phyloP scores from a whole-genome alignment of 2,113 vertebrate genomes.

The Acanthisitta chloris region DNA sequence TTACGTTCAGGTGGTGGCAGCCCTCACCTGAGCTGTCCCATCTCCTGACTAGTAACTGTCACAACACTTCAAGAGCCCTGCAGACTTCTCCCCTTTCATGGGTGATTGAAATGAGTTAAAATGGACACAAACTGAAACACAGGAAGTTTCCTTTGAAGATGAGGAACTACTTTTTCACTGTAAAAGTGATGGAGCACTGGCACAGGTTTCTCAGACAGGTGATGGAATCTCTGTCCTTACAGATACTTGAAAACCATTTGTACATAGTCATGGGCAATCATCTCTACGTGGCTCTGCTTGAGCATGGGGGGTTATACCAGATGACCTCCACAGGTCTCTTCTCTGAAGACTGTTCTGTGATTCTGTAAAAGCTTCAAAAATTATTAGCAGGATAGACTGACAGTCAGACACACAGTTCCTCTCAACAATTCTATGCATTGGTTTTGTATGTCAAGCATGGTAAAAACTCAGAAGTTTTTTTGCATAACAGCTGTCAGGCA shows the following conservation, averaged over 20 bases:
- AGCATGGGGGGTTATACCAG: not conserved
- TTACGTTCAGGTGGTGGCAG: not conserved
- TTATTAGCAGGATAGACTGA: not conserved
- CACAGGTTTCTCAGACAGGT: not conserved
- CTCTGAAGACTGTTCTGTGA: not conserved
- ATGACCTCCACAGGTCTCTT: not conserved
- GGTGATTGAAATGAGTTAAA: not conserved
- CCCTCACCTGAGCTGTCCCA: not conserved
- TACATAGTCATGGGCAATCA: not conserved
- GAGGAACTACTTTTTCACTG: not conserved
- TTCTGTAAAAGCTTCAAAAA: not conserved
- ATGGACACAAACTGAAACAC: not conserved
- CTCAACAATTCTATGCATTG: not conserved
- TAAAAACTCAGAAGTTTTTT: not conserved
- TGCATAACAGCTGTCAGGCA: not conserved
- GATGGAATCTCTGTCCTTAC: not conserved
- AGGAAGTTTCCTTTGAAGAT: not conserved
- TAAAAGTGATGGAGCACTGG: not conserved
- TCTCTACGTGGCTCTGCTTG: not conserved
- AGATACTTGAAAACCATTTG: not conserved
- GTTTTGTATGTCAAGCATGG: rapidly evolving
- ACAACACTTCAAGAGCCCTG: not conserved
- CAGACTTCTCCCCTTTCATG: not conserved
- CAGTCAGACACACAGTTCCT: not conserved
- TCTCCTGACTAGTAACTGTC: not conserved